A percentile compares a stretch with the other conserved stretches of the same genome.
Conservation (phyloP, 2,113 vertebrate genomes). For the Epinephelus lanceolatus region DNA sequence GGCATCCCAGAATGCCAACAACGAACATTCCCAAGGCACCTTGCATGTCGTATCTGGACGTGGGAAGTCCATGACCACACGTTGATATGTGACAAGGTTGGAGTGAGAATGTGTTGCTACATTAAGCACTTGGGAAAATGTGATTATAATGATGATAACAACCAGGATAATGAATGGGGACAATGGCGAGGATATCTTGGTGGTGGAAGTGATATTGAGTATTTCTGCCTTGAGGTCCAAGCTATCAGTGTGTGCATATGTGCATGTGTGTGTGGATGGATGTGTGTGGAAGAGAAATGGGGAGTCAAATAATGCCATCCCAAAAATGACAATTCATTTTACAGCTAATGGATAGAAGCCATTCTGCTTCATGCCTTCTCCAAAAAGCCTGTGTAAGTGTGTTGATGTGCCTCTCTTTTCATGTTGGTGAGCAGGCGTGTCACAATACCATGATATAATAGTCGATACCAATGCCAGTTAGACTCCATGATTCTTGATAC, state of each 20-base stretch:
- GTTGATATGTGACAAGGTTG: too few relatives aligned
- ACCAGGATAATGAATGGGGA: not conserved
- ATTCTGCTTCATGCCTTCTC: not conserved
- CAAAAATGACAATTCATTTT: constrained; percentile 17
- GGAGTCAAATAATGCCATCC: not conserved
- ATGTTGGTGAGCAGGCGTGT: not conserved
- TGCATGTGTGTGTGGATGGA: not conserved
- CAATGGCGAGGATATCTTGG: not conserved
- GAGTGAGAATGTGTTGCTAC: too few relatives aligned
- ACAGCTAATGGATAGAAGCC: not conserved
- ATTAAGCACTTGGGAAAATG: constrained; percentile 12
- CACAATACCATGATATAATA: too few relatives aligned
- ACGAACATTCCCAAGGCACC: too few relatives aligned
- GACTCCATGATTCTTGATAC: too few relatives aligned
- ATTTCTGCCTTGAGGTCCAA: constrained; percentile 9
- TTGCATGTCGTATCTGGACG: too few relatives aligned
- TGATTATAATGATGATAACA: constrained; percentile 13
- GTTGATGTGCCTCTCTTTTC: not conserved
- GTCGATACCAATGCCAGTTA: too few relatives aligned
- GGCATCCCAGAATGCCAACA: too few relatives aligned
- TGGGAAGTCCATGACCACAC: too few relatives aligned
- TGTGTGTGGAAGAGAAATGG: not conserved
- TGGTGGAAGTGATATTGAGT: constrained; percentile 5
- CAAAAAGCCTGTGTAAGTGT: not conserved
- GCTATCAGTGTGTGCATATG: too few relatives aligned